Conservation (phyloP, 2,888 invertebrate genomes). For the Sphaeridia pumilis region DNA sequence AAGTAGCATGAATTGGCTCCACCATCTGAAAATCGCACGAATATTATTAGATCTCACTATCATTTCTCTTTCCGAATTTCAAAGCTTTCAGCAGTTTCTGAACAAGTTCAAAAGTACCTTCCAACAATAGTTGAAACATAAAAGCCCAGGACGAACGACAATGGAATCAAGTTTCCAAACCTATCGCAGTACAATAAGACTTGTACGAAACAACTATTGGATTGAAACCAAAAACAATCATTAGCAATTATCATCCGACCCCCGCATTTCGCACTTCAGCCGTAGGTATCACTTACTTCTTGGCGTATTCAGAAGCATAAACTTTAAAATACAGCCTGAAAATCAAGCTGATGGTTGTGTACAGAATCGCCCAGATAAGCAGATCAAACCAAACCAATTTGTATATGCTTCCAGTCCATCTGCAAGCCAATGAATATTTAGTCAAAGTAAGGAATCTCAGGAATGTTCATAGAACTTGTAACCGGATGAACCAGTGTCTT, state of each 20-base stretch:
- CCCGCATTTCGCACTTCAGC: too few relatives aligned
- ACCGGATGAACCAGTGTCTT: too few relatives aligned
- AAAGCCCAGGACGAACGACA: conserved; percentile 85
- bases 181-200: conserved; percentile 76
- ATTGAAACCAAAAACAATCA: too few relatives aligned
- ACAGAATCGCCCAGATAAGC: conserved; percentile 38
- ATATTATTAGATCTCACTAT: neutral
- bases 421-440: conserved; percentile 23
- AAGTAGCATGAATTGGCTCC: conserved; percentile 67
- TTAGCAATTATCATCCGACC: too few relatives aligned
- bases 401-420: conserved; percentile 42
- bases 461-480: too few relatives aligned
- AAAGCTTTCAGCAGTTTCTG: neutral
- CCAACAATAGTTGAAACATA: conserved; percentile 85
- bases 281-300: too few relatives aligned
- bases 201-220: too few relatives aligned
- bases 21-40: conserved; percentile 39
- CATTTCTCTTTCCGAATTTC: neutral
- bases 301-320: too few relatives aligned
- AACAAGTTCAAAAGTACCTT: conserved; percentile 44
- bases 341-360: conserved; percentile 38
- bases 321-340: conserved; percentile 40
- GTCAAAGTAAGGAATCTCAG: too few relatives aligned
- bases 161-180: conserved; percentile 76
- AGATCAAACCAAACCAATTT: conserved; percentile 41